Evolutionary conservation across 2,888 invertebrate genomes (phyloP).

Genomic region (Elmis aenea): DNA sequence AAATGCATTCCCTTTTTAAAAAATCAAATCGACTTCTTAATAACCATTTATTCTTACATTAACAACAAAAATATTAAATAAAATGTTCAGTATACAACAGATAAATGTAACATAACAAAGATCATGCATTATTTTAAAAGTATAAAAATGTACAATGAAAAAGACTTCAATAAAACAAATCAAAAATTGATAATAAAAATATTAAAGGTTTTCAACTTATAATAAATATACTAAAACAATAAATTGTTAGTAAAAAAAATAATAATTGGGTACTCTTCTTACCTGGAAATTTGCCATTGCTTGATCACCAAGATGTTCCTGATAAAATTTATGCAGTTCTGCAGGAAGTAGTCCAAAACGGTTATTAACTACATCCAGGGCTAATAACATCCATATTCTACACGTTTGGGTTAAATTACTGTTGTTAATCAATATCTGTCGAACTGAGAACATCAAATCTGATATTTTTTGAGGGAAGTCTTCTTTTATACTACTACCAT

Average conservation of each 20-base stretch:
- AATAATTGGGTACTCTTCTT: constrained; percentile 7
- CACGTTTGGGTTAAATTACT: constrained; percentile 37
- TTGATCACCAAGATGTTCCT: constrained; percentile 37
- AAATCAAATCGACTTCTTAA: no score
- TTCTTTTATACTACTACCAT: constrained; percentile 37
- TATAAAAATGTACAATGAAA: no score
- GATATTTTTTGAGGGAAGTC: constrained; percentile 33
- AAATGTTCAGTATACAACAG: no score
- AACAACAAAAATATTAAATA: no score
- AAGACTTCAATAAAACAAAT: no score
- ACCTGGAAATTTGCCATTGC: constrained; percentile 40
- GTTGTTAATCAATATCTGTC: constrained; percentile 37
- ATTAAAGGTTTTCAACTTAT: constrained; percentile 3
- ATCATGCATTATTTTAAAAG: no score
- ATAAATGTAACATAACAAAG: no score
- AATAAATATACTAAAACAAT: no score
- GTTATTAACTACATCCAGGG: constrained; percentile 42
- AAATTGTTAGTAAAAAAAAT: no score
- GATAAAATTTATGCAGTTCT: constrained; percentile 43
- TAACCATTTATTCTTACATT: no score
- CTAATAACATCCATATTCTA: constrained; percentile 43
- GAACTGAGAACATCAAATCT: constrained; percentile 38
- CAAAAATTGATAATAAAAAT: no score
- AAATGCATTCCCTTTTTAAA: no score
- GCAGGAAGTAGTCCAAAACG: constrained; percentile 39